Evolutionary conservation across 2,113 vertebrate genomes (phyloP), one percentile per base, ranked within the genome.

Genomic region (Bagarius yarrelli): DNA sequence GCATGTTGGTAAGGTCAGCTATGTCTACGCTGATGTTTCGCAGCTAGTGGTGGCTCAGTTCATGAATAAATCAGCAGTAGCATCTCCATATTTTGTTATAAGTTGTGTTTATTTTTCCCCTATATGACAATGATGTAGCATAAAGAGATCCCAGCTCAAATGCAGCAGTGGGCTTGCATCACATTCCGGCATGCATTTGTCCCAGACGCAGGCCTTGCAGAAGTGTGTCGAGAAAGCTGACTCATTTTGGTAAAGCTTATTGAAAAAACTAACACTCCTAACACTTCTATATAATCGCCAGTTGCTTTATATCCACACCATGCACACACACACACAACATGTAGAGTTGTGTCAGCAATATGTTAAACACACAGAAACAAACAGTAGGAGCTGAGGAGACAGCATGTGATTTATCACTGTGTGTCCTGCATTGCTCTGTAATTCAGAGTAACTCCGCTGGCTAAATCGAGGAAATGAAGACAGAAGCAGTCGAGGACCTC

Each of bases 61-160:
- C 50, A 78, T 79, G 81, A 83, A 79, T 79, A 78, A 83, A 83
- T 79, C 23, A 82, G 5, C 2, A 74, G 32, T 19, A 27, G 61
- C 57, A 83, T 59, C 40, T 70, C 15, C 16, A 6, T 25, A n/a
- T 25, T 23, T 11, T 73, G 13, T 83, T 78, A 72, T 73, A 66
- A n/a, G n/a, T n/a, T n/a, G n/a, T 47, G 44, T 47, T 3, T 40
- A 40, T 4, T 40, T 8, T 40, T 40, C 8, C 36, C 36, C 23
- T 23, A 50, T 78, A 57, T 12, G 14, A 47, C 34, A 74, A 25
- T 3, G 52, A 83, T 74, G 59, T 55, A 79, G 47, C 61, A 78
- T 19, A 16, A 53, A 56, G 36, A 75, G 32, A 83, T 76, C 27
- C 4, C 8, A 74, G 4, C n/a, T 0, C 55, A 40, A 1, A 5